phyloP scores from a whole-genome alignment of 2,797 vertebrate genomes.

The Xenentodon cancila region DNA sequence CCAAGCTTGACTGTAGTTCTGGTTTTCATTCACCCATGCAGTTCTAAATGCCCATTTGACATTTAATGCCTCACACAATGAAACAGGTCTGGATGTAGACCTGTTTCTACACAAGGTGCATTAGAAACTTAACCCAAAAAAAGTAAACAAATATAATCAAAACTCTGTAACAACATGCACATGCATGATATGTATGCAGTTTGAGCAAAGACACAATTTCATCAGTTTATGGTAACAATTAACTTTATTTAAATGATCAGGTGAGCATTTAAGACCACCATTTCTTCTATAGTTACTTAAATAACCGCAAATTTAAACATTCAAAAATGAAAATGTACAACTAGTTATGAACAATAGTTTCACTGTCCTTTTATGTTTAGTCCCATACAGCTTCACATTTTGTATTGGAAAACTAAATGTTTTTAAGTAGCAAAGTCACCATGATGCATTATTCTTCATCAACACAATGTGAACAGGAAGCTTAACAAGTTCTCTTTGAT shows the following conservation, averaged over 20 bases:
- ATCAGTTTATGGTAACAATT: constrained; percentile 64
- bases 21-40: too few species aligned
- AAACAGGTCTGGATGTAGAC: too few species aligned
- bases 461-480: constrained; percentile 20
- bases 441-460: constrained; percentile 33
- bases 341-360: constrained; percentile 63
- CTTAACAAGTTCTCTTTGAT: constrained; percentile 27
- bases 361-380: constrained; percentile 53
- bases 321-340: constrained; percentile 82
- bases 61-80: too few species aligned
- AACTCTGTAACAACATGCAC: neutral
- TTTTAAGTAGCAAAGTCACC: constrained; percentile 54
- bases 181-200: neutral
- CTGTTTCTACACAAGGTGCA: too few species aligned
- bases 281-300: constrained; percentile 79
- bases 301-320: constrained; percentile 78
- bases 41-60: too few species aligned
- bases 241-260: constrained; percentile 84
- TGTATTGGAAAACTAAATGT: constrained; percentile 55
- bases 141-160: neutral
- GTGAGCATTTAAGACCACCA: constrained; percentile 69
- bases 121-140: too few species aligned
- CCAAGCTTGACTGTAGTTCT: too few species aligned
- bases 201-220: constrained; percentile 17
- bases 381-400: constrained; percentile 55